These are phyloP conservation scores for Clusia tigrina DNA, from an alignment of 2,888 invertebrate species.

Conservation along the genomic window DNA sequence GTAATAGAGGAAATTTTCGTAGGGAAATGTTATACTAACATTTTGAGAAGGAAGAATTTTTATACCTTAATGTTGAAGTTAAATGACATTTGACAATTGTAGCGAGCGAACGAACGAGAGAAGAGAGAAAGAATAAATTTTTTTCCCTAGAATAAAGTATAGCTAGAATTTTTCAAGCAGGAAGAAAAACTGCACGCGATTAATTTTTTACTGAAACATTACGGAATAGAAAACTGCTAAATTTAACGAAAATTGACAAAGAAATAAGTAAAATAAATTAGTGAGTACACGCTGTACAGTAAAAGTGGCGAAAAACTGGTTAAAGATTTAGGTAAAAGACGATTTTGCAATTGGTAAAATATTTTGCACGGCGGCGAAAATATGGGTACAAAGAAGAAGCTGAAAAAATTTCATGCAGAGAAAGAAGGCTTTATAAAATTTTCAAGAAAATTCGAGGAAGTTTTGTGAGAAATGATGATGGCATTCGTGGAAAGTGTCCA, in stretches of 20 bases:
- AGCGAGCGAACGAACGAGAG: background rate
- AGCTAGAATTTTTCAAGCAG: constrained; percentile 48
- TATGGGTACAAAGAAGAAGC: constrained; percentile 39
- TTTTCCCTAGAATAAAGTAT: constrained; percentile 12
- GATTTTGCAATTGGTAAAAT: constrained; percentile 34
- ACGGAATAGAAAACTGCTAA: constrained; percentile 29
- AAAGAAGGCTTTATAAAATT: too few species aligned
- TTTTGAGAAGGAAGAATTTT: background rate
- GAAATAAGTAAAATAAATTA: constrained; percentile 3
- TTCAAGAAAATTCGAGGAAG: constrained; percentile 12
- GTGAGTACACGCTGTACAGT: constrained; percentile 24
- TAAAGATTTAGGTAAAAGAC: constrained; percentile 23
- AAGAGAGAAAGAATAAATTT: background rate
- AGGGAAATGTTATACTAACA: background rate
- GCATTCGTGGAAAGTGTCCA: background rate
- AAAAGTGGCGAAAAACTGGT: constrained; percentile 41
- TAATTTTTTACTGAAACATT: constrained; percentile 47
- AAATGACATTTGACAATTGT: background rate
- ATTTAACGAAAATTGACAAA: constrained; percentile 22
- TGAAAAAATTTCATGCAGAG: constrained; percentile 42
- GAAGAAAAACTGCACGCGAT: constrained; percentile 51
- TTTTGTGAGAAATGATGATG: background rate
- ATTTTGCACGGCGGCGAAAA: constrained; percentile 50
- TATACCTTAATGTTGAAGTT: background rate
- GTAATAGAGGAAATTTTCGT: too few species aligned